Conservation (phyloP, 2,888 invertebrate species). For the Xanthorhoe spadicearia region DNA sequence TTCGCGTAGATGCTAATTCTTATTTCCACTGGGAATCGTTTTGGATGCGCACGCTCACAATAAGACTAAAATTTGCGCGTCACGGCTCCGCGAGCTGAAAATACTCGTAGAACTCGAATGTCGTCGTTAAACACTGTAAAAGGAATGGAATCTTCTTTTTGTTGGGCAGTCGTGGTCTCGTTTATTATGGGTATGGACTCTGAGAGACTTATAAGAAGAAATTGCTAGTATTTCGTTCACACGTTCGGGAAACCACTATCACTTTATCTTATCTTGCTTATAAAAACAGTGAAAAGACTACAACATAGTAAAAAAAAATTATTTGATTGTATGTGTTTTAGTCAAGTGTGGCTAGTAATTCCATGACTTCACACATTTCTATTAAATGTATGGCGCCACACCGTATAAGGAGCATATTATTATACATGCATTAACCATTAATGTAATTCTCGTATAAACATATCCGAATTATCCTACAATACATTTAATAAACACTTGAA, state of each 20-base stretch:
- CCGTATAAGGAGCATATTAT: constrained; percentile 33
- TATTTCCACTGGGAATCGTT: constrained; percentile 52
- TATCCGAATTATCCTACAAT: constrained; percentile 31
- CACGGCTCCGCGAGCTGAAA: constrained; percentile 44
- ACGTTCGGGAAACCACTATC: constrained; percentile 62
- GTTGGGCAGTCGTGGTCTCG: constrained; percentile 52
- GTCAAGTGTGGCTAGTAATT: constrained; percentile 50
- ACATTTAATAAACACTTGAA: constrained; percentile 22
- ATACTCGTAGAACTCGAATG: constrained; percentile 47
- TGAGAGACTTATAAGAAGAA: constrained; percentile 44
- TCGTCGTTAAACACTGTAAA: constrained; percentile 52
- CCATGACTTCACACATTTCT: constrained; percentile 15
- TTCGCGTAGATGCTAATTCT: constrained; percentile 51
- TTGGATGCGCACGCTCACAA: constrained; percentile 43
- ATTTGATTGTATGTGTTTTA: constrained; percentile 38
- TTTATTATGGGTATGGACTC: constrained; percentile 53
- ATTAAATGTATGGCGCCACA: constrained; percentile 38
- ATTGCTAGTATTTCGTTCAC: constrained; percentile 48
- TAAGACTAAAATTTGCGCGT: constrained; percentile 47
- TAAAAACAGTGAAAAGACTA: constrained; percentile 39
- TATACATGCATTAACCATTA: constrained; percentile 41
- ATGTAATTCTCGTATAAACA: constrained; percentile 26
- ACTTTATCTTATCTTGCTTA: constrained; percentile 25
- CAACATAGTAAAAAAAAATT: neutral
- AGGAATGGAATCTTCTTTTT: constrained; percentile 56